phyloP scores from a whole-genome alignment of 1,140 invertebrate genomes.

The Drosophila parvula region DNA sequence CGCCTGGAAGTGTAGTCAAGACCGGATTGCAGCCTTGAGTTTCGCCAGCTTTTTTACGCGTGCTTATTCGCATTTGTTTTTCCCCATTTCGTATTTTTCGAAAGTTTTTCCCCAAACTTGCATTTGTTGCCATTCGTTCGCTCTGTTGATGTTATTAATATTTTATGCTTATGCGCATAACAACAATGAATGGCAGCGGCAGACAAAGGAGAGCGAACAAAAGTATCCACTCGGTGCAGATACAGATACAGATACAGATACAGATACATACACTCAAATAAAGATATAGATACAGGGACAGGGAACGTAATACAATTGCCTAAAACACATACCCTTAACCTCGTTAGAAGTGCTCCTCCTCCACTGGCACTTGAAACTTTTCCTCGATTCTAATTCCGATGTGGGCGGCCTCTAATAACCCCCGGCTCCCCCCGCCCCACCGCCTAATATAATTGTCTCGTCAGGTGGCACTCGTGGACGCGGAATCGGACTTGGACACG shows the following conservation, averaged over 20 bases:
- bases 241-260: slow-evolving; percentile 1
- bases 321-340: slow-evolving; percentile 34
- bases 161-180: slow-evolving; percentile 73
- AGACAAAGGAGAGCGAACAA: slow-evolving; percentile 47
- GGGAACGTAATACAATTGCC: slow-evolving; percentile 40
- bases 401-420: not conserved
- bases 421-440: not conserved
- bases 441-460: not conserved
- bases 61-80: slow-evolving; percentile 33
- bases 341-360: slow-evolving; percentile 36
- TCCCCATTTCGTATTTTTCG: slow-evolving; percentile 43
- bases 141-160: slow-evolving; percentile 61
- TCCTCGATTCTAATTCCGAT: slow-evolving; percentile 26
- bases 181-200: slow-evolving; percentile 40
- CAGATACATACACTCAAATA: slow-evolving; percentile 1
- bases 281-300: not conserved
- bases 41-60: slow-evolving; percentile 22
- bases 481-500: not conserved
- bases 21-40: slow-evolving; percentile 3
- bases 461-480: not conserved
- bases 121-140: slow-evolving; percentile 16
- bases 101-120: slow-evolving; percentile 20
- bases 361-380: slow-evolving; percentile 62
- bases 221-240: slow-evolving; percentile 23
- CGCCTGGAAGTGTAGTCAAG: slow-evolving; percentile 15